A percentile compares a stretch with the other conserved stretches of the same genome.
Conservation (phyloP, 2,888 invertebrate species). For the Sthenelais limicola region DNA sequence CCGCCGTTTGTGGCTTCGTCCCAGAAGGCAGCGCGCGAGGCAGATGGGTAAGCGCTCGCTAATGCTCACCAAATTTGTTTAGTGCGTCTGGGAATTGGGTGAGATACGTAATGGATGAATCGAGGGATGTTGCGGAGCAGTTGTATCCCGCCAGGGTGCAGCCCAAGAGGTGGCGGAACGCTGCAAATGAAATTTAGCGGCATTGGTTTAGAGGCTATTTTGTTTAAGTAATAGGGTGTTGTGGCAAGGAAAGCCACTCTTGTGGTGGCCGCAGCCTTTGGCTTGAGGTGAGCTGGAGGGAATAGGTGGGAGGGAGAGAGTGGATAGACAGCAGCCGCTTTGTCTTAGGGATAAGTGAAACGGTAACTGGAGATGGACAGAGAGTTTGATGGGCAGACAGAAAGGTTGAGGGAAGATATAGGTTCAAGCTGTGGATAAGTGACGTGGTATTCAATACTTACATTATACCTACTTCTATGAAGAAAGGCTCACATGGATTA, state of each 20-base stretch:
- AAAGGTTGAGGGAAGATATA: too few relatives aligned
- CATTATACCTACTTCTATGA: too few relatives aligned
- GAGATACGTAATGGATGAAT: conserved; percentile 18
- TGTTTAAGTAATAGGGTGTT: conserved; percentile 26
- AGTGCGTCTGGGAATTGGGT: conserved; percentile 17
- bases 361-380: too few relatives aligned
- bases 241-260: neutral
- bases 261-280: too few relatives aligned
- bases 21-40: neutral
- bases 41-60: conserved; percentile 34
- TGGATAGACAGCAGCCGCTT: neutral
- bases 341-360: too few relatives aligned
- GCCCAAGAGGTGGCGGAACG: neutral
- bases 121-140: neutral
- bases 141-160: too few relatives aligned
- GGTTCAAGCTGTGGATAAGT: too few relatives aligned
- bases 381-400: too few relatives aligned
- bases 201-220: conserved; percentile 23
- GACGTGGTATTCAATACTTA: too few relatives aligned
- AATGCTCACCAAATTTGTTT: conserved; percentile 33
- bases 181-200: conserved; percentile 13
- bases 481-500: too few relatives aligned
- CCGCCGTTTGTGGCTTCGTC: neutral
- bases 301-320: neutral
- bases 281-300: neutral